These are phyloP conservation scores for Ctenosaura bakeri DNA, from an alignment of 2,797 vertebrate species.

Conservation along the genomic window DNA sequence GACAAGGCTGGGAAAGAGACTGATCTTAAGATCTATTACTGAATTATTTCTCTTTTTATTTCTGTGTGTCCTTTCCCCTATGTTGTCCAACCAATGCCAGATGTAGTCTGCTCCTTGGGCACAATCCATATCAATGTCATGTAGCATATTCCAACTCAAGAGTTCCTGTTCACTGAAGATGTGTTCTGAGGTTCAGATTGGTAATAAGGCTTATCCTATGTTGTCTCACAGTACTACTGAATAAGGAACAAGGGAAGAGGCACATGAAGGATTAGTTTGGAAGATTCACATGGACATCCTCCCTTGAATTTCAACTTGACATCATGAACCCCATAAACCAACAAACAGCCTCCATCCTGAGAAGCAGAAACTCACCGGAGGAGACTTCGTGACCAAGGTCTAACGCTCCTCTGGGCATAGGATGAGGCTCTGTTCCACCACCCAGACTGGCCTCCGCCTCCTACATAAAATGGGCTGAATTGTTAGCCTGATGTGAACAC, in stretches of 20 bases:
- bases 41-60: neutral
- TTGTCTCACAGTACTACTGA: neutral
- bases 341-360: neutral
- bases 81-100: neutral
- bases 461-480: constrained; percentile 72
- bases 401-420: constrained; percentile 59
- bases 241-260: neutral
- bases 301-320: neutral
- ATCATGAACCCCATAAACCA: neutral
- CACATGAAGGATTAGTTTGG: neutral
- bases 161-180: neutral
- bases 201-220: neutral
- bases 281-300: too few species aligned
- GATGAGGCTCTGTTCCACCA: constrained; percentile 42
- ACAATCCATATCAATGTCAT: neutral
- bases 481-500: constrained; percentile 43
- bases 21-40: neutral
- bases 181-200: neutral
- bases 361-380: constrained; percentile 71
- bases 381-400: constrained; percentile 65
- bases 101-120: neutral
- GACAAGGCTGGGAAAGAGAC: neutral
- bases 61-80: neutral
- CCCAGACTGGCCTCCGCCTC: constrained; percentile 52
- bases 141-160: neutral